Percentiles rank a stretch among this genome's conserved stretches.
phyloP scores from a whole-genome alignment of 1,140 invertebrate species.

The Drosophila busckii region DNA sequence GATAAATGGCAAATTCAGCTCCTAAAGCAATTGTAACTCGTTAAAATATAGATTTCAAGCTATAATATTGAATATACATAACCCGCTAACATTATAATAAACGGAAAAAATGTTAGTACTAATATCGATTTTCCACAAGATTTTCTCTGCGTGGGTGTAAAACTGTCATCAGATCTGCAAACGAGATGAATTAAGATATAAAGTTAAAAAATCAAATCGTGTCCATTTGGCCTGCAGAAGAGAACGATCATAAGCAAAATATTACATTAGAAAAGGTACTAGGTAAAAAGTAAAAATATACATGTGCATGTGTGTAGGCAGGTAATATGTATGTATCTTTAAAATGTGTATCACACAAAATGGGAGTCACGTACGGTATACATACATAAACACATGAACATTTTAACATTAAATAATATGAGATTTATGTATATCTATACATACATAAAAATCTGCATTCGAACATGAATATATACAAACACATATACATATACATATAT shows the following conservation, averaged over 20 bases:
- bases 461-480: neutral
- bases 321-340: conserved; percentile 8
- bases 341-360: conserved; percentile 60
- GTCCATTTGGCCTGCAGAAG: too few species aligned
- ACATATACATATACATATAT: neutral
- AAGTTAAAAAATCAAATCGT: too few species aligned
- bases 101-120: conserved; percentile 7
- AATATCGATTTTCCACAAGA: conserved; percentile 28
- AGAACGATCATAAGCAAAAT: too few species aligned
- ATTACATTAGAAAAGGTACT: too few species aligned
- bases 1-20: conserved; percentile 9
- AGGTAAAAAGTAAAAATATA: neutral
- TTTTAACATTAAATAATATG: neutral
- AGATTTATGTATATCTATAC: conserved; percentile 5
- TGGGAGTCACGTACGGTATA: conserved; percentile 16
- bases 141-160: neutral
- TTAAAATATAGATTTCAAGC: neutral
- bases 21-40: too few species aligned
- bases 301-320: neutral
- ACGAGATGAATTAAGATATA: too few species aligned
- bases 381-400: conserved; percentile 7
- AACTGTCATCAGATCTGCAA: too few species aligned
- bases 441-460: neutral
- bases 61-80: neutral
- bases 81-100: neutral